These are phyloP conservation scores for Anthrax anthrax DNA, from an alignment of 2,888 invertebrate genomes.

Conservation along the genomic window DNA sequence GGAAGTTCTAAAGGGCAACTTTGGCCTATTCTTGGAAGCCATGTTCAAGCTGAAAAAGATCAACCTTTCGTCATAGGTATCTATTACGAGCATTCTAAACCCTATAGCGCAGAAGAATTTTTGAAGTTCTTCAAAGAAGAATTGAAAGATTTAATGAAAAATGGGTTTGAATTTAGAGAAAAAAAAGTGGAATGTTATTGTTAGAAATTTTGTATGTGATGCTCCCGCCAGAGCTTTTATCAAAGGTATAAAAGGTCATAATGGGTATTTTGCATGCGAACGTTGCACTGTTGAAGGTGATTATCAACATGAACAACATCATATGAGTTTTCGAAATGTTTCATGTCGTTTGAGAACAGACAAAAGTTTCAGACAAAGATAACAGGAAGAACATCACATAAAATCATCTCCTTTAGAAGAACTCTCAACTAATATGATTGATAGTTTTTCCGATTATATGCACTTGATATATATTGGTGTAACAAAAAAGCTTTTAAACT, in stretches of 20 bases:
- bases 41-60: not conserved
- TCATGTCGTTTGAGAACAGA: not conserved
- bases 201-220: slow-evolving; percentile 4
- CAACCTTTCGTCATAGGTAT: slow-evolving; percentile 1
- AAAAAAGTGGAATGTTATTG: not conserved
- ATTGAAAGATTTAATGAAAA: not conserved
- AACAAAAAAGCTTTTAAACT: not conserved
- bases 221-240: slow-evolving; percentile 1
- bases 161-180: not conserved
- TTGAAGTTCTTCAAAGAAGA: slow-evolving; percentile 1
- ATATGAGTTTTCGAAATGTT: not conserved
- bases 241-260: slow-evolving; percentile 2
- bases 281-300: slow-evolving; percentile 3
- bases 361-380: not conserved
- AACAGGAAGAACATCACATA: slow-evolving; percentile 1
- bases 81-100: slow-evolving; percentile 2
- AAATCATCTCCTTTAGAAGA: not conserved
- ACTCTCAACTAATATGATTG: slow-evolving; percentile 3
- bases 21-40: slow-evolving; percentile 3
- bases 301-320: not conserved
- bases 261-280: slow-evolving; percentile 3
- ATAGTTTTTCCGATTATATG: slow-evolving; percentile 5
- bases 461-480: slow-evolving; percentile 4
- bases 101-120: not conserved
- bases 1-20: slow-evolving; percentile 3